phyloP scores from a whole-genome alignment of 2,888 invertebrate species.

The Stenolophus ochropezus region DNA sequence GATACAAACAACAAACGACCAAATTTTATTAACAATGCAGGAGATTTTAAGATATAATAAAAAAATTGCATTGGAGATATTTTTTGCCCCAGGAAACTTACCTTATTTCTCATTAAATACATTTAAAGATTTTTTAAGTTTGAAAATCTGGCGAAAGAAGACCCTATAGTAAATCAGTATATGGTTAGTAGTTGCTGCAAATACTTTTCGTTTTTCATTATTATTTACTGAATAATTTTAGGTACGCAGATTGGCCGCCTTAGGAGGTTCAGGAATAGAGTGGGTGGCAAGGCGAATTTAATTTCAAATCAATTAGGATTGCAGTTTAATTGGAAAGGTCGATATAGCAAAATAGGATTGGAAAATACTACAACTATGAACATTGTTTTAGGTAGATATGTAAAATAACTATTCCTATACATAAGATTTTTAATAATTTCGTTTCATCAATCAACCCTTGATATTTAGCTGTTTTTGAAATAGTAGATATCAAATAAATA shows the following conservation, averaged over 20 bases:
- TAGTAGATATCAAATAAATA: too few species aligned
- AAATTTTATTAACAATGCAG: conserved; percentile 41
- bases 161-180: conserved; percentile 5
- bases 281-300: conserved; percentile 53
- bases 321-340: conserved; percentile 59
- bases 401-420: not conserved
- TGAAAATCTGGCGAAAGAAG: conserved; percentile 32
- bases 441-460: too few species aligned
- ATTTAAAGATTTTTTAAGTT: conserved; percentile 34
- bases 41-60: conserved; percentile 36
- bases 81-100: conserved; percentile 36
- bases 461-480: too few species aligned
- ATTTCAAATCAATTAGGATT: conserved; percentile 53
- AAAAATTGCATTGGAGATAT: conserved; percentile 23
- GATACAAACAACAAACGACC: conserved; percentile 31
- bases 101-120: conserved; percentile 26
- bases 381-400: not conserved
- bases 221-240: not conserved
- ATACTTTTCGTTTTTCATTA: not conserved
- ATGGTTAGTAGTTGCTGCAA: not conserved
- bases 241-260: conserved; percentile 7
- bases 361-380: conserved; percentile 55
- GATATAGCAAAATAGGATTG: conserved; percentile 55
- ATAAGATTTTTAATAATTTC: too few species aligned
- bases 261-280: conserved; percentile 59